Conservation (phyloP, 2,113 vertebrate species). For the Amphilophus citrinellus region DNA sequence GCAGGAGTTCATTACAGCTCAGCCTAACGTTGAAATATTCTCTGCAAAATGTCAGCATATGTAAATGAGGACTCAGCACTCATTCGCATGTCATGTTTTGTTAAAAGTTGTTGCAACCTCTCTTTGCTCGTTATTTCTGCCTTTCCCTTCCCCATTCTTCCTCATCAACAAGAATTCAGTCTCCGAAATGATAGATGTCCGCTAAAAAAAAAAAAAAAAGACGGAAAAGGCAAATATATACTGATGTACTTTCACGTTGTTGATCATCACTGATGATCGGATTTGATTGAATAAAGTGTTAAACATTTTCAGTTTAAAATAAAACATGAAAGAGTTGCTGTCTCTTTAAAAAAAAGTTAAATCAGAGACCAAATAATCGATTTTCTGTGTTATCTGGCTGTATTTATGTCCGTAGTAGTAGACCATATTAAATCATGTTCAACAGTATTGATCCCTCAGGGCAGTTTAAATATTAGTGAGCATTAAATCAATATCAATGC, state of each 20-base stretch:
- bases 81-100: constrained; percentile 88
- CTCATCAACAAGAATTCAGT: constrained; percentile 30
- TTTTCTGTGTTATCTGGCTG: constrained; percentile 53
- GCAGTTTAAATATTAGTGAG: constrained; percentile 81
- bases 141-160: constrained; percentile 42
- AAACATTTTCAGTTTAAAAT: constrained; percentile 16
- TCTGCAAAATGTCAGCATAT: constrained; percentile 99
- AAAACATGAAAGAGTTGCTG: constrained; percentile 15
- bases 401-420: constrained; percentile 62
- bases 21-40: constrained; percentile 96
- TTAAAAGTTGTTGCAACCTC: constrained; percentile 87
- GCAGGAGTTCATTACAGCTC: constrained; percentile 98
- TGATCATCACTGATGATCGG: not conserved
- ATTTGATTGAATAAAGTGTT: not conserved
- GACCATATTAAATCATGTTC: constrained; percentile 74
- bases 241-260: not conserved
- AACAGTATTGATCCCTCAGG: constrained; percentile 75
- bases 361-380: constrained; percentile 56
- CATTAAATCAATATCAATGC: constrained; percentile 81
- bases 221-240: not conserved
- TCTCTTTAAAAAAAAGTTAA: constrained; percentile 41
- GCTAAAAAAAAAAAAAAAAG: not conserved
- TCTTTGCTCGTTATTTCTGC: constrained; percentile 72
- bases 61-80: constrained; percentile 93
- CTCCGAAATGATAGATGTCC: constrained; percentile 17